Percentiles rank a stretch among this genome's conserved stretches.
Conservation (phyloP, 2,113 vertebrate species). For the Sarotherodon lohbergeri region DNA sequence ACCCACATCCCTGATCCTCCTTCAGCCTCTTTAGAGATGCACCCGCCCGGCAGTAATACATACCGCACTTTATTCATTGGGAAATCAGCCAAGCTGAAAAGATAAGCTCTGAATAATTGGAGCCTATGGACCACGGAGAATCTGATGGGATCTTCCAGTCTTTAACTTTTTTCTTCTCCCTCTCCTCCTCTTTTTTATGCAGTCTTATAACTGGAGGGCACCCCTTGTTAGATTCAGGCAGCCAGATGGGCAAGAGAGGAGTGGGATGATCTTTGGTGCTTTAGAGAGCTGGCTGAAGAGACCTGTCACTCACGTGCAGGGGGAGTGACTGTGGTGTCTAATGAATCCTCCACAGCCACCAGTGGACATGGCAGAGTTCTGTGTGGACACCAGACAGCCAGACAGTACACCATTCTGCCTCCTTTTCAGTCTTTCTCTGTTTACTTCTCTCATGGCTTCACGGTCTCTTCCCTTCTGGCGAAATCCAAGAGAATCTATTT, state of each 20-base stretch:
- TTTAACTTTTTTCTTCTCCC: conserved; percentile 52
- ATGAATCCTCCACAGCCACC: conserved; percentile 73
- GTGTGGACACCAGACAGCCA: conserved; percentile 67
- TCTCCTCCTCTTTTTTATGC: conserved; percentile 39
- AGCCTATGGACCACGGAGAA: conserved; percentile 82
- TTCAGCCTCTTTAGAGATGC: conserved; percentile 80
- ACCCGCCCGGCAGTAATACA: conserved; percentile 84
- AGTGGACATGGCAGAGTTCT: conserved; percentile 66
- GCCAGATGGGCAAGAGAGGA: conserved; percentile 81
- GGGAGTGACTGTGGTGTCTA: conserved; percentile 61
- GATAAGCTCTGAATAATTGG: conserved; percentile 97
- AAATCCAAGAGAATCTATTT: neutral
- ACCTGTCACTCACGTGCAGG: conserved; percentile 67
- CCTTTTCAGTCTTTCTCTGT: conserved; percentile 38
- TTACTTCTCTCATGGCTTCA: conserved; percentile 3
- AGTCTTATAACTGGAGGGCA: conserved; percentile 56
- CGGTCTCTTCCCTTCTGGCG: neutral
- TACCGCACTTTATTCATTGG: conserved; percentile 83
- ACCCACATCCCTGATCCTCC: conserved; percentile 78
- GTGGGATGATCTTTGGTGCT: conserved; percentile 37
- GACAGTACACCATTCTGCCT: conserved; percentile 47
- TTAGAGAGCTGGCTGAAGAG: conserved; percentile 46
- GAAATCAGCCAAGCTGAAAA: conserved; percentile 82
- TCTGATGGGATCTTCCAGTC: conserved; percentile 68
- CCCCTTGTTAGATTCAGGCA: conserved; percentile 70